These are phyloP conservation scores for Pituophis catenifer DNA, from an alignment of 2,113 vertebrate species.

Conservation along the genomic window DNA sequence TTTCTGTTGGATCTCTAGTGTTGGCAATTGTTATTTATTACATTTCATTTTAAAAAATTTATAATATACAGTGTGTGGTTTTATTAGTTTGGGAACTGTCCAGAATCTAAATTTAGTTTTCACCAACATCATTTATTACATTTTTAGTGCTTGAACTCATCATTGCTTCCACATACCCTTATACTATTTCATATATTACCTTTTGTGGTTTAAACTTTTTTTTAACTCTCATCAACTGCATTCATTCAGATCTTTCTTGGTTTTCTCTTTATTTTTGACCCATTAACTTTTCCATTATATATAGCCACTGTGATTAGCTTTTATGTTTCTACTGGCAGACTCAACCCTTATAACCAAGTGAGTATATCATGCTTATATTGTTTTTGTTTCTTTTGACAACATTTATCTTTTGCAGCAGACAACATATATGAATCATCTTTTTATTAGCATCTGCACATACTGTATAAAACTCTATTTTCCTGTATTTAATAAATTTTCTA, in stretches of 20 bases:
- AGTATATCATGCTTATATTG: neutral
- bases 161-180: neutral
- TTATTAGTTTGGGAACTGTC: neutral
- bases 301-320: neutral
- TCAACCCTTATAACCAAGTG: neutral
- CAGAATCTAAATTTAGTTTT: neutral
- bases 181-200: neutral
- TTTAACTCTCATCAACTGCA: neutral
- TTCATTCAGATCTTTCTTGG: neutral
- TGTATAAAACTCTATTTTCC: neutral
- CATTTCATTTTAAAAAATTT: neutral
- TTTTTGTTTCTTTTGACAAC: neutral
- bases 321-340: neutral
- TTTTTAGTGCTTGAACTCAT: neutral
- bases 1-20: neutral
- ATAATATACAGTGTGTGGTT: neutral
- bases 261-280: neutral
- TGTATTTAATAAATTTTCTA: neutral
- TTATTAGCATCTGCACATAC: neutral
- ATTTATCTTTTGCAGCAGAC: neutral
- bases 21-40: neutral
- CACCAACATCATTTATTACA: neutral
- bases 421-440: neutral
- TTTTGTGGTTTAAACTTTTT: neutral
- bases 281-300: neutral